Percentiles rank a stretch among this genome's conserved stretches.
phyloP scores from a whole-genome alignment of 2,113 vertebrate genomes.

The Sorex araneus region DNA sequence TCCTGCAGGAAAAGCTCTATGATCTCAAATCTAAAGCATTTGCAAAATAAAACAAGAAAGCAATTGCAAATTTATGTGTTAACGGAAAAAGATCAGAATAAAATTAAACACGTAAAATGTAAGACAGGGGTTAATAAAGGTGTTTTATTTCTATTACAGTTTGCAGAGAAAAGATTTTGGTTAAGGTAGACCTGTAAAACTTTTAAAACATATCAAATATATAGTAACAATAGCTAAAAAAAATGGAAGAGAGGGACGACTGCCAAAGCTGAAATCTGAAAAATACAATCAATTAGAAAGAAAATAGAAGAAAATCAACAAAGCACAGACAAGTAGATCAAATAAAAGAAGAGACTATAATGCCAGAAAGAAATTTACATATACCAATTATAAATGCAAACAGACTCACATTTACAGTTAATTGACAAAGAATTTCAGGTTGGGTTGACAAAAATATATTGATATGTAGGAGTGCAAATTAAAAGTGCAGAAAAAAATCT shows the following conservation, averaged over 20 bases:
- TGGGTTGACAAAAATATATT: not conserved
- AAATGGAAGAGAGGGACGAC: not conserved
- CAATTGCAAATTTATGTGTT: not conserved
- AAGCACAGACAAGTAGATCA: not conserved
- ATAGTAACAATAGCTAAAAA: not conserved
- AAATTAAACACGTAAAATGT: not conserved
- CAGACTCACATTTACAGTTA: not conserved
- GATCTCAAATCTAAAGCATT: not conserved
- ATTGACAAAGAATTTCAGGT: slow-evolving; percentile 25
- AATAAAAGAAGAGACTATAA: not conserved
- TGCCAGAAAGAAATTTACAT: not conserved
- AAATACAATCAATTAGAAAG: not conserved
- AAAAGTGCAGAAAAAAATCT: slow-evolving; percentile 9
- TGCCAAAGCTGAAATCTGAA: slow-evolving; percentile 31
- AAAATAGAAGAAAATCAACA: not conserved
- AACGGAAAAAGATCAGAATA: slow-evolving; percentile 25
- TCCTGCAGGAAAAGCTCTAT: not conserved
- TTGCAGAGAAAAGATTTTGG: not conserved
- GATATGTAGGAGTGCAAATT: not conserved
- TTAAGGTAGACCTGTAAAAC: not conserved
- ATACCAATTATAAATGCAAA: not conserved
- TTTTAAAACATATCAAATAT: not conserved
- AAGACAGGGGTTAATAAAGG: not conserved
- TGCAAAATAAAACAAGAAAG: slow-evolving; percentile 31
- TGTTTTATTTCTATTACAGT: not conserved